A percentile compares a stretch with the other conserved stretches of the same genome.
Evolutionary conservation across 1,140 invertebrate genomes (phyloP).

Genomic region (Caenorhabditis briggsae): DNA sequence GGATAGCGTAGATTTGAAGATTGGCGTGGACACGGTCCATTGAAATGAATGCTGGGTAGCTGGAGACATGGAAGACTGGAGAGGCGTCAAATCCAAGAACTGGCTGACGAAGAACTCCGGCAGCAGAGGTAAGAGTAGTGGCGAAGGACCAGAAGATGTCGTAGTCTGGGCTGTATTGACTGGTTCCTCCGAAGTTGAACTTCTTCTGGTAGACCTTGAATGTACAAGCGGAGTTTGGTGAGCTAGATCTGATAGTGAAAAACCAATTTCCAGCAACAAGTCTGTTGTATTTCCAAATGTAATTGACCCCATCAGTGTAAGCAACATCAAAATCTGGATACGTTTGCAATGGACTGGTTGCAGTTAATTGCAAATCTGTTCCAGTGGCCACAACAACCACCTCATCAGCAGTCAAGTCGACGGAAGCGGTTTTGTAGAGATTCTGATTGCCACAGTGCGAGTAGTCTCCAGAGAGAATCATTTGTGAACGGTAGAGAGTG

Average conservation of each 20-base stretch:
- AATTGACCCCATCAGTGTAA: constrained; percentile 56
- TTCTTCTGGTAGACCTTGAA: constrained; percentile 63
- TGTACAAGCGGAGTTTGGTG: constrained; percentile 55
- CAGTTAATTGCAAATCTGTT: constrained; percentile 40
- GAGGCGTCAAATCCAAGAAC: constrained; percentile 48
- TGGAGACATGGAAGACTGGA: constrained; percentile 65
- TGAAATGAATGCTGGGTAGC: constrained; percentile 51
- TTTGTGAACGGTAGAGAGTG: constrained; percentile 64
- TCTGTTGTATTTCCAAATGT: constrained; percentile 59
- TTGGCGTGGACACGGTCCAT: constrained; percentile 59
- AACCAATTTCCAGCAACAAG: constrained; percentile 59
- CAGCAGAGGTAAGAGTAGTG: constrained; percentile 18
- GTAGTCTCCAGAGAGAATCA: constrained; percentile 64
- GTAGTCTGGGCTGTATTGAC: constrained; percentile 33
- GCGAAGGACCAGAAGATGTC: constrained; percentile 67
- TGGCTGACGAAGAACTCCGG: constrained; percentile 62
- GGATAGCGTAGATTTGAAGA: constrained; percentile 64
- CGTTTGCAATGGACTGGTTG: constrained; percentile 30
- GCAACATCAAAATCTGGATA: constrained; percentile 29
- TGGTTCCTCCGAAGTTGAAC: constrained; percentile 36
- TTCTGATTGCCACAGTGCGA: constrained; percentile 58
- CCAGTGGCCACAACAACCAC: constrained; percentile 62
- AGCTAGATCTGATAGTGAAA: constrained; percentile 40
- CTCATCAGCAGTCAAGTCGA: constrained; percentile 61
- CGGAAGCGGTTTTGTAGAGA: constrained; percentile 57